Percentiles rank a stretch among this genome's conserved stretches.
Conservation (phyloP, 2,888 invertebrate species). For the Podabrus alpinus region DNA sequence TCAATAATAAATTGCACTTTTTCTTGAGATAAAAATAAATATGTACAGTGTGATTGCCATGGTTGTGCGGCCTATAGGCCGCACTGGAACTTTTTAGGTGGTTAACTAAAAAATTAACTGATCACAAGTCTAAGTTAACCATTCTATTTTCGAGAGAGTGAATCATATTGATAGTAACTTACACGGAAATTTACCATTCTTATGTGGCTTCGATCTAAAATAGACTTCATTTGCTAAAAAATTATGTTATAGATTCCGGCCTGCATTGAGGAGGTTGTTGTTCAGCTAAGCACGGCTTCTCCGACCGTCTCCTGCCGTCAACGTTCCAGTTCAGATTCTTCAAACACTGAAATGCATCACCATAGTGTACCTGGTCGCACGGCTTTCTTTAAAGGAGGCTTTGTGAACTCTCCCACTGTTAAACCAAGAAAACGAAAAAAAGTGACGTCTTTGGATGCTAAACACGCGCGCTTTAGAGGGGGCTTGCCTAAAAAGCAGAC, state of each 20-base stretch:
- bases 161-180: no score
- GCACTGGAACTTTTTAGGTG: no score
- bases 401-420: not conserved
- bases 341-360: slow-evolving; percentile 25
- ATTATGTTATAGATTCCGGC: slow-evolving; percentile 57
- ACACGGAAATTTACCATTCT: not conserved
- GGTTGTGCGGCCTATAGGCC: no score
- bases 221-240: not conserved
- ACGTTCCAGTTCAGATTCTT: slow-evolving; percentile 43
- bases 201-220: no score
- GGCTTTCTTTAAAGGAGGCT: not conserved
- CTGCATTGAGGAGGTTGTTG: slow-evolving; percentile 61
- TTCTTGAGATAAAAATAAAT: no score
- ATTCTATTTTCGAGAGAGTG: no score
- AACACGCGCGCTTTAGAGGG: not conserved
- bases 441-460: not conserved
- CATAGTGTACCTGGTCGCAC: slow-evolving; percentile 36
- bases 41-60: no score
- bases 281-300: slow-evolving; percentile 57
- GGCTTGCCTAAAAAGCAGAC: not conserved
- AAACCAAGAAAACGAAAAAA: not conserved
- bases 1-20: no score
- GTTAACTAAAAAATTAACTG: no score
- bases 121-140: no score
- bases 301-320: not conserved